These are phyloP conservation scores for Protomyctophum bolini DNA, from an alignment of 2,113 vertebrate species.

Conservation along the genomic window DNA sequence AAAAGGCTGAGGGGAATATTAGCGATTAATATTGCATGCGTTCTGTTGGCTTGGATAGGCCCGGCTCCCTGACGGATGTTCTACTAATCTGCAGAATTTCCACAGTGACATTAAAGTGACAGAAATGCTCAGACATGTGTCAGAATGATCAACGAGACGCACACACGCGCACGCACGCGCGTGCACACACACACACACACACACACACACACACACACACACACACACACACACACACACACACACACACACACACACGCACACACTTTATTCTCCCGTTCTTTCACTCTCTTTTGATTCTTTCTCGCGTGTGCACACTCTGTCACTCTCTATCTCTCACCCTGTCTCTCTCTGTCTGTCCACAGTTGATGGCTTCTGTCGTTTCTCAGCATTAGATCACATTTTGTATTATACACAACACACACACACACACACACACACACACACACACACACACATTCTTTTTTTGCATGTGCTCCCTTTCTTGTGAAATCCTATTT, in stretches of 20 bases:
- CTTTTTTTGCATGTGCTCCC: not conserved
- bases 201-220: slow-evolving; percentile 22
- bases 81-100: slow-evolving; percentile 79
- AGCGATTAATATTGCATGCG: slow-evolving; percentile 80
- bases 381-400: slow-evolving; percentile 63
- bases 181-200: slow-evolving; percentile 33
- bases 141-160: slow-evolving; percentile 75
- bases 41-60: slow-evolving; percentile 76
- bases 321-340: slow-evolving; percentile 69
- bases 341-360: slow-evolving; percentile 62
- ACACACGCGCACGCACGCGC: slow-evolving; percentile 13
- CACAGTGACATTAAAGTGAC: slow-evolving; percentile 79
- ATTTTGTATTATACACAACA: slow-evolving; percentile 39
- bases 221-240: slow-evolving; percentile 31
- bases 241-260: slow-evolving; percentile 23
- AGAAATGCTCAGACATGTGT: slow-evolving; percentile 80
- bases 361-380: slow-evolving; percentile 58
- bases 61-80: slow-evolving; percentile 72
- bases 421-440: not conserved
- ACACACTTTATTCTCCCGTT: slow-evolving; percentile 25
- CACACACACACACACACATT: slow-evolving; percentile 5
- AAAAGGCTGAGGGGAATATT: slow-evolving; percentile 76
- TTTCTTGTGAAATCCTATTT: no score
- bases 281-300: slow-evolving; percentile 66
- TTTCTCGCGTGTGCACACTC: slow-evolving; percentile 71